Evolutionary conservation across 2,888 invertebrate genomes (phyloP).

Genomic region (Acrobasis repandana): DNA sequence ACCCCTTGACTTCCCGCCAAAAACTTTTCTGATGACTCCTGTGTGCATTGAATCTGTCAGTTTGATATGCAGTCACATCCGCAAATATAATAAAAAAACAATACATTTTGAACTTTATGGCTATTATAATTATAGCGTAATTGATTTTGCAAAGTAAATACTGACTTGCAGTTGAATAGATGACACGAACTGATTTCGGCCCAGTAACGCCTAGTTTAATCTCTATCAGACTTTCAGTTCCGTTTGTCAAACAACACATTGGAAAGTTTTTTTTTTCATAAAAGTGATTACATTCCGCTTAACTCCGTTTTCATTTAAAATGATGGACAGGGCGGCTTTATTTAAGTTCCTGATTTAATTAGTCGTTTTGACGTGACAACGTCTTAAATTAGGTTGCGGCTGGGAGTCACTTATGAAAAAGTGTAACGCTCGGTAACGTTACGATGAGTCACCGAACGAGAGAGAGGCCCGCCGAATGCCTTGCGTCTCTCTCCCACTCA

Average conservation of each 20-base stretch:
- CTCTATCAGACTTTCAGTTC: constrained; percentile 37
- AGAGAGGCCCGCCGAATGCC: too few species aligned
- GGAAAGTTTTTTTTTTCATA: constrained; percentile 43
- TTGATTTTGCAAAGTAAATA: not conserved
- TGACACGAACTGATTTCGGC: constrained; percentile 12
- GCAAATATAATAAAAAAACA: not conserved
- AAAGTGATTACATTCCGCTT: constrained; percentile 49
- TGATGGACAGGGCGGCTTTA: constrained; percentile 13
- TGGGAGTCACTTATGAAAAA: too few species aligned
- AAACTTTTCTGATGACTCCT: not conserved
- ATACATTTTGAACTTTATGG: constrained; percentile 1
- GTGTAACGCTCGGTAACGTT: too few species aligned
- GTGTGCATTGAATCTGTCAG: not conserved
- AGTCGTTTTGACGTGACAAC: too few species aligned
- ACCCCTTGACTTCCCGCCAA: too few species aligned
- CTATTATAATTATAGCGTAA: too few species aligned
- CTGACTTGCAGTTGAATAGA: not conserved
- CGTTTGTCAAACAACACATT: constrained; percentile 35
- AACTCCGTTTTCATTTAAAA: constrained; percentile 17
- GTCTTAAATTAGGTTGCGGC: too few species aligned
- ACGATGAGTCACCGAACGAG: too few species aligned
- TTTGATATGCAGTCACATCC: not conserved
- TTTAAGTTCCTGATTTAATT: not conserved
- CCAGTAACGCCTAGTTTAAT: constrained; percentile 34
- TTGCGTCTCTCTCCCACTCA: too few species aligned